phyloP scores from a whole-genome alignment of 2,113 vertebrate species.

The Andinoacara biseriatus region DNA sequence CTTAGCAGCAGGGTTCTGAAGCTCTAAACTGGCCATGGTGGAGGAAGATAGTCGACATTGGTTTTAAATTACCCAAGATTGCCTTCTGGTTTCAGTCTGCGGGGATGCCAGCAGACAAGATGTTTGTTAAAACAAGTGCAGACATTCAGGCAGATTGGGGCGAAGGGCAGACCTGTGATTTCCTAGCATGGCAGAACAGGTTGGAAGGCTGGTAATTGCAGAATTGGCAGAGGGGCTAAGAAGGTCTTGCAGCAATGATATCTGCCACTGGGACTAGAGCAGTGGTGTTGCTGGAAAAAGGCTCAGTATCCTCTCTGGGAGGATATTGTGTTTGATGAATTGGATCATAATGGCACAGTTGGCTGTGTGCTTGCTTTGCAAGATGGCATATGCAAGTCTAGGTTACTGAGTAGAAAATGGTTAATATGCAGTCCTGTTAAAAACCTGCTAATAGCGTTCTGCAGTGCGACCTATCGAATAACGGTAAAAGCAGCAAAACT shows the following conservation, averaged over 20 bases:
- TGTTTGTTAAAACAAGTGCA: slow-evolving; percentile 84
- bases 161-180: slow-evolving; percentile 73
- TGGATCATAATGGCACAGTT: background rate
- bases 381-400: background rate
- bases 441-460: background rate
- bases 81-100: slow-evolving; percentile 82
- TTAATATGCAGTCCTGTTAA: background rate
- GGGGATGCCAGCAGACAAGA: slow-evolving; percentile 76
- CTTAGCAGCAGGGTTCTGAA: slow-evolving; percentile 80
- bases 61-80: slow-evolving; percentile 87
- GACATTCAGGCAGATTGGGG: slow-evolving; percentile 75
- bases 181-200: slow-evolving; percentile 77
- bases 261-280: slow-evolving; percentile 61
- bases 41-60: slow-evolving; percentile 76
- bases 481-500: background rate
- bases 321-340: slow-evolving; percentile 29
- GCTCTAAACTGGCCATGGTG: slow-evolving; percentile 74
- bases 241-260: slow-evolving; percentile 71
- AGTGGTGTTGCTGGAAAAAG: slow-evolving; percentile 32
- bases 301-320: slow-evolving; percentile 25
- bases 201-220: slow-evolving; percentile 76
- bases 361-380: slow-evolving; percentile 11
- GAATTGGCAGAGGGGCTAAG: slow-evolving; percentile 76
- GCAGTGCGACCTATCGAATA: background rate
- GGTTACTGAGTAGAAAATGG: background rate